Conservation (phyloP, 2,888 invertebrate genomes). For the Athalia rosae region DNA sequence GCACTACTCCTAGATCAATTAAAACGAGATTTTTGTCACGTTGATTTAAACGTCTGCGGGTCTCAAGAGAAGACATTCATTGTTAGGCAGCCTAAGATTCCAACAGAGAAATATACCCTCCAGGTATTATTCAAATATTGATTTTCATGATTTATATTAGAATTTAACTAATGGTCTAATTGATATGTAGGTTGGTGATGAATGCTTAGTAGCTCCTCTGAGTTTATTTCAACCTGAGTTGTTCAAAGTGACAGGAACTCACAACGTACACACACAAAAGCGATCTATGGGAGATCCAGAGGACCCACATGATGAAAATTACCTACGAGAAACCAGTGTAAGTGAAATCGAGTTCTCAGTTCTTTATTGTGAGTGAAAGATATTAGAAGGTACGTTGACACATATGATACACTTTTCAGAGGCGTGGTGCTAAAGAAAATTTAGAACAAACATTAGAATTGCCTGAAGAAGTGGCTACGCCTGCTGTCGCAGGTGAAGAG, state of each 20-base stretch:
- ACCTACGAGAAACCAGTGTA: conserved; percentile 90
- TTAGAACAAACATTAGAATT: conserved; percentile 75
- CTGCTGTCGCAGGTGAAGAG: conserved; percentile 69
- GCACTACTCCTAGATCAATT: conserved; percentile 87
- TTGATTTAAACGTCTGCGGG: conserved; percentile 92
- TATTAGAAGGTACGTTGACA: background rate
- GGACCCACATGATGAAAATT: conserved; percentile 95
- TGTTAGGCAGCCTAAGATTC: conserved; percentile 83
- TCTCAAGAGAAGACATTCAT: conserved; percentile 88
- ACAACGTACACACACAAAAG: conserved; percentile 84
- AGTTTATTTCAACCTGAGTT: conserved; percentile 92
- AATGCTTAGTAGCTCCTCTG: conserved; percentile 92
- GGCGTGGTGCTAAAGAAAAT: conserved; percentile 79
- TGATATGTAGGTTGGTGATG: conserved; percentile 85
- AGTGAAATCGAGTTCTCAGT: conserved; percentile 52
- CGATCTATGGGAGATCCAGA: conserved; percentile 86
- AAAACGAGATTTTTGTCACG: conserved; percentile 93
- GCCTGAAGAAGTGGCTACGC: conserved; percentile 73
- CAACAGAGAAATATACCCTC: conserved; percentile 83
- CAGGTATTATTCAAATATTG: conserved; percentile 72
- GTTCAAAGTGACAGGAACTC: conserved; percentile 87
- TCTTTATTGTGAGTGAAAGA: background rate
- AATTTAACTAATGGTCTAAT: background rate
- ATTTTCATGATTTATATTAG: background rate
- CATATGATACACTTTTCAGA: conserved; percentile 63